A percentile compares a stretch with the other conserved stretches of the same genome.
phyloP scores from a whole-genome alignment of 1,140 invertebrate species.

The Calliphora vicina region DNA sequence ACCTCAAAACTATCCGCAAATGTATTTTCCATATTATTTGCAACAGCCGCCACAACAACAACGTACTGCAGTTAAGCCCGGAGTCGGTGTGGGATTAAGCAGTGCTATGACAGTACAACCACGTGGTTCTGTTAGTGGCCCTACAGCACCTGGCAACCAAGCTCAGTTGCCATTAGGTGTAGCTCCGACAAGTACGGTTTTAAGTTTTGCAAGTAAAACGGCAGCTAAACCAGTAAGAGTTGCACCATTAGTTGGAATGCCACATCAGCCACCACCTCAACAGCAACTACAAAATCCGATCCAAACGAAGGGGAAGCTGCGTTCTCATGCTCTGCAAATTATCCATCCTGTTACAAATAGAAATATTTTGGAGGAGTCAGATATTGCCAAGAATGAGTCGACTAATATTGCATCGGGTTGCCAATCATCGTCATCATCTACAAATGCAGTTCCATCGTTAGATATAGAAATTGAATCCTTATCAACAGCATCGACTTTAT shows the following conservation, averaged over 20 bases:
- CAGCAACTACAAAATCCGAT: conserved; percentile 15
- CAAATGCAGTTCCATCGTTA: neutral
- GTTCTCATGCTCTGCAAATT: neutral
- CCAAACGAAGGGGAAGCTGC: neutral
- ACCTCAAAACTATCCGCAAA: neutral
- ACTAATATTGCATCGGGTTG: neutral
- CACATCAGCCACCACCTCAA: neutral
- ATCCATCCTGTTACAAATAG: neutral
- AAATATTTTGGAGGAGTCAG: neutral
- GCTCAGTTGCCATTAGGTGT: neutral
- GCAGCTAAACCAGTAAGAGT: conserved; percentile 47
- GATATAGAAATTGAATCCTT: neutral
- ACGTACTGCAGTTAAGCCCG: neutral
- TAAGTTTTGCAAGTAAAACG: conserved; percentile 50
- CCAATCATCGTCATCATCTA: neutral
- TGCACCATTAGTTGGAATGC: neutral
- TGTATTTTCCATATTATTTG: neutral
- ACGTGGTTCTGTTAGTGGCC: neutral
- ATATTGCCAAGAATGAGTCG: neutral
- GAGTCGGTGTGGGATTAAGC: neutral
- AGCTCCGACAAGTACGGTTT: conserved; percentile 47
- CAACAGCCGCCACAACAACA: neutral
- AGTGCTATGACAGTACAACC: neutral
- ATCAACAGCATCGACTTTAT: neutral
- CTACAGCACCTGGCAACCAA: neutral